Base-by-base conservation (phyloP, 2,797 vertebrate species). In the Kryptopterus vitreolus region DNA sequence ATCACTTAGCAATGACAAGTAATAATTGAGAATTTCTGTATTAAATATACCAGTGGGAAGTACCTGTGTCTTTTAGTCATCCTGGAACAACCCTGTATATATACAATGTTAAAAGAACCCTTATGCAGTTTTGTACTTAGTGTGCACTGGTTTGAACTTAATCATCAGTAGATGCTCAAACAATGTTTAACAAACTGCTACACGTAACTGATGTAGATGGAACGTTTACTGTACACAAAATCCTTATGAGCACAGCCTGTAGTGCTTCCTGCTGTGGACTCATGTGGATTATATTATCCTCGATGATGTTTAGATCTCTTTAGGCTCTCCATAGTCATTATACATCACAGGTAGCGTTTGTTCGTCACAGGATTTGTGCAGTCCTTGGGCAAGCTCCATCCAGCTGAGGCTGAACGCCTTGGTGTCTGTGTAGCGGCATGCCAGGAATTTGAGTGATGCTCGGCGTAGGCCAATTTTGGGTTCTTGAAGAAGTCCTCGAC, bases 371-470 rank as follows among this genome's bases (percentile, higher is more conserved):
- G 96, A 96, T 91, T 98, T 99, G 89, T 95, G 94, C 50, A 99
- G 93, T 83, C 98, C 97, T 75, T 94, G 95, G 83, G 94, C 95
- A 86, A 98, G 94, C 88, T 96, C 94, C 0, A 93, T 93, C 98
- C 98, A 99, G 92, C 96, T 95, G 4, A 98, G 92, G 77, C 96
- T 95, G 0, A 96, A 96, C 65, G 95, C 94, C 88, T 96, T 98
- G 90, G 96, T 97, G 92, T 99, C 98, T 0, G 96, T 98, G 93
- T 99, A 99, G 78, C 96, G 96, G 86, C 98, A 99, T 82, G 96
- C 94, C 12, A 98, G 93, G 92, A 95, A 98, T 88, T 95, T 96
- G 81, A 99, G 95, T 15, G 96, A 94, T 0, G 94, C 92, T 69
- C 97, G 93, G 33, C 96, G 95, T n/a, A 99, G 93, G 83, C 94